Base-by-base conservation (phyloP, 2,888 invertebrate species). In the Apamea crenata region DNA sequence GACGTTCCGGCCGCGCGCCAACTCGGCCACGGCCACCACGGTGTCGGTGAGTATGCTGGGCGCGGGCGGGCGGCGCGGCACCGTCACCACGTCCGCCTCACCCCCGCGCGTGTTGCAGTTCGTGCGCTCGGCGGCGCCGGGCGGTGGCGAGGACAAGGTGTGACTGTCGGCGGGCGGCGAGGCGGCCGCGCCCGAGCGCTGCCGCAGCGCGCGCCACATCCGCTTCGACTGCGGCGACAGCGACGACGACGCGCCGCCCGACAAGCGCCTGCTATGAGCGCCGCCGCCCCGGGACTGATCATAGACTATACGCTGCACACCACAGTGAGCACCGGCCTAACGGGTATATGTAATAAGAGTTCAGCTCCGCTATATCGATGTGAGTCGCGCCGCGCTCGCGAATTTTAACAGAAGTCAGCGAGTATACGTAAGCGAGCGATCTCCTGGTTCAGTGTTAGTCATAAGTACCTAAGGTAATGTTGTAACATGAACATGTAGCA, bases 21-120 rank as follows among this genome's bases (percentile, higher is more conserved):
- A 98, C 95, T 98, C 98, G 87, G 98, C 98, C 94, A 98, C 98
- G 85, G 98, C 98, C 74, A 98, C 98, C 90, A 98, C 98, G 92
- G 98, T 98, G 94, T 98, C 98, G 97, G 98, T 98, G 98, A 98
- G 98, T 93, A 89, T 96, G 84, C 75, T 77, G 79, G 88, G 78
- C 77, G 84, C 76, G 69, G 65, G 85, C 74, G 81, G 82, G 77
- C 82, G 79, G 66, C 74, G 80, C 74, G 74, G 75, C 73, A 29
- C 74, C 53, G 47, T 75, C 72, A 56, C 66, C 67, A 47, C 77
- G 74, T 76, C 61, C 56, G 76, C 76, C 88, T 89, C 86, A 86
- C 81, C 83, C 80, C 86, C 87, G 83, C 86, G 74, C 86, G 78
- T 92, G 91, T 95, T 98, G 93, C 98, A 98, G 98, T 98, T 98